Evolutionary conservation across 2,888 invertebrate genomes (phyloP).

Genomic region (Beris chalybata): DNA sequence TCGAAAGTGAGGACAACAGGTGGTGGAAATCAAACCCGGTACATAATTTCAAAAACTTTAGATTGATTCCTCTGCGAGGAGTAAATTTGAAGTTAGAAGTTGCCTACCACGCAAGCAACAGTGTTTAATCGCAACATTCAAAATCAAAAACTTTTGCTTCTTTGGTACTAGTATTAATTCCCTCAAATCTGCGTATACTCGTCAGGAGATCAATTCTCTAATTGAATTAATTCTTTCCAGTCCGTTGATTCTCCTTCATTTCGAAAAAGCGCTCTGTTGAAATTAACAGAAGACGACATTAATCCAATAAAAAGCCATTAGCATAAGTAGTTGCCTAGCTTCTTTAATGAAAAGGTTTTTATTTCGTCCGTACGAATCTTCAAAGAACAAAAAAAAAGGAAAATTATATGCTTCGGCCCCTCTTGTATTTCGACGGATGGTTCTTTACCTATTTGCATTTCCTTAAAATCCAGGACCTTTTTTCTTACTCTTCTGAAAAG

Average conservation of each 20-base stretch:
- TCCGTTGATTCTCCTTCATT: conserved; percentile 9
- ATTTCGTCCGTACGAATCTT: neutral
- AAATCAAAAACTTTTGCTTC: too few relatives aligned
- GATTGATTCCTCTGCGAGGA: too few relatives aligned
- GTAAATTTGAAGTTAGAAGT: too few relatives aligned
- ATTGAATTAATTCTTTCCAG: conserved; percentile 22
- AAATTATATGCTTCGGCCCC: neutral
- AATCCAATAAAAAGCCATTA: conserved; percentile 27
- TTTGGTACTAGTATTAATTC: too few relatives aligned
- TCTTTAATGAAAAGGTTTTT: conserved; percentile 21
- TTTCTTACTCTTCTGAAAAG: conserved; percentile 9
- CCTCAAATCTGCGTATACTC: neutral
- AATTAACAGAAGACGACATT: conserved; percentile 28
- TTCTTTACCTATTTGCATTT: neutral
- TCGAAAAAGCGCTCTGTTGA: conserved; percentile 8
- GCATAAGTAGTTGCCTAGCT: conserved; percentile 23
- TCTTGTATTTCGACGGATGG: neutral
- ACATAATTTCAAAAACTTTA: too few relatives aligned
- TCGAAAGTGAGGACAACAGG: too few relatives aligned
- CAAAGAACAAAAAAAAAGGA: conserved; percentile 15
- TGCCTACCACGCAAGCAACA: too few relatives aligned
- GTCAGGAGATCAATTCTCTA: conserved; percentile 22
- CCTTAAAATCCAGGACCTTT: conserved; percentile 2
- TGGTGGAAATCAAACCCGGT: too few relatives aligned
- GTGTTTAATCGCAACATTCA: too few relatives aligned